phyloP scores from a whole-genome alignment of 2,888 invertebrate genomes.

The Phaonia tiefii region DNA sequence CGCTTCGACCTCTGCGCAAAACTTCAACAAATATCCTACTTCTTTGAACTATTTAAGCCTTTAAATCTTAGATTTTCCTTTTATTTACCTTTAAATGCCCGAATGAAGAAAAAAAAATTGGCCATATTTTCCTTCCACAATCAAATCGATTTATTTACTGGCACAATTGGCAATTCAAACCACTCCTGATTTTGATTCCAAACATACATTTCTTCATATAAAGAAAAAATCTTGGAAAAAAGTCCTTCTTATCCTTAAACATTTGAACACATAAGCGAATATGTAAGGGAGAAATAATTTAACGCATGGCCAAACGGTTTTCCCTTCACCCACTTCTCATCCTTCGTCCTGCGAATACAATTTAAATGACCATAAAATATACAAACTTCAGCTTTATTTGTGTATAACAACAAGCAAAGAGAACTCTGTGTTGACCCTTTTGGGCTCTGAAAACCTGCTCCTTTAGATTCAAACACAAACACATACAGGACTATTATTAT shows the following conservation, averaged over 20 bases:
- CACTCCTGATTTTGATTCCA: conserved; percentile 43
- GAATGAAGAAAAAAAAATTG: conserved; percentile 39
- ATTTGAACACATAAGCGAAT: conserved; percentile 8
- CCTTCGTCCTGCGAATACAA: conserved; percentile 40
- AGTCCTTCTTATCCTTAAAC: not conserved
- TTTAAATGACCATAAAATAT: conserved; percentile 63
- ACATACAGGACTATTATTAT: conserved; percentile 12
- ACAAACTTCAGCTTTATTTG: conserved; percentile 32
- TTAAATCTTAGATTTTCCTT: conserved; percentile 10
- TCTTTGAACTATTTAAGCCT: conserved; percentile 17
- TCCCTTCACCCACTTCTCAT: conserved; percentile 17
- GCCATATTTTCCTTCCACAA: conserved; percentile 20
- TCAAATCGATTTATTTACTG: conserved; percentile 61
- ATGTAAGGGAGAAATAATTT: conserved; percentile 44
- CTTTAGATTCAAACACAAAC: not conserved
- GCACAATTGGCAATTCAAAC: conserved; percentile 57
- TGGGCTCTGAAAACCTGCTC: not conserved
- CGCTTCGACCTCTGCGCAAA: not conserved
- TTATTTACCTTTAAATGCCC: conserved; percentile 36
- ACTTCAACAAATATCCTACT: not conserved
- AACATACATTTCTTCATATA: conserved; percentile 10
- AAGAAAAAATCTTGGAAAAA: conserved; percentile 23
- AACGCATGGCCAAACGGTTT: conserved; percentile 46
- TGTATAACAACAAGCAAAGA: conserved; percentile 7
- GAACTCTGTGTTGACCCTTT: conserved; percentile 44